Conservation (phyloP, 2,888 invertebrate species). For the Galerucella pusilla region DNA sequence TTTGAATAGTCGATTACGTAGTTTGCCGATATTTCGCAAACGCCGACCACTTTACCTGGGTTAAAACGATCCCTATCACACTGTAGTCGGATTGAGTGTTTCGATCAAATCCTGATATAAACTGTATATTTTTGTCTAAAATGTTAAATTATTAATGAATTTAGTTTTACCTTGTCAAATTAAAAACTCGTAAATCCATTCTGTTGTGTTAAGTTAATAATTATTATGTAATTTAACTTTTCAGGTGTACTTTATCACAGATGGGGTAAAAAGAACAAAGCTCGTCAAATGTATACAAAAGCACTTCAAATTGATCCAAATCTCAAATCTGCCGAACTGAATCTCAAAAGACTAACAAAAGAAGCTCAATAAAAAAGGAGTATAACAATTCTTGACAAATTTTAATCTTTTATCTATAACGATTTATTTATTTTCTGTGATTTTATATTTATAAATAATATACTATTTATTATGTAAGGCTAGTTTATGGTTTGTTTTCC, state of each 20-base stretch:
- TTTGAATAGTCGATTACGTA: no score
- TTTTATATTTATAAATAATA: constrained; percentile 16
- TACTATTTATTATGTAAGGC: neutral
- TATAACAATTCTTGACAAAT: neutral
- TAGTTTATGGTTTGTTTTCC: no score
- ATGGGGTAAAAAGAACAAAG: constrained; percentile 82
- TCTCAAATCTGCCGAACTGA: constrained; percentile 75
- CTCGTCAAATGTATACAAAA: constrained; percentile 78
- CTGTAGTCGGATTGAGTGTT: no score
- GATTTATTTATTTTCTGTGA: constrained; percentile 15
- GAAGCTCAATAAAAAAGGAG: constrained; percentile 40
- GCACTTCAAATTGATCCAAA: constrained; percentile 80
- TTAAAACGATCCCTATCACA: no score
- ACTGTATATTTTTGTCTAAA: no score
- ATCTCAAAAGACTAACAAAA: constrained; percentile 69
- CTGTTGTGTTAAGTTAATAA: no score
- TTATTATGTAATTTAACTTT: constrained; percentile 49
- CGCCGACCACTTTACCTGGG: no score
- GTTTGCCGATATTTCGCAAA: no score
- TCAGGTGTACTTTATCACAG: constrained; percentile 92
- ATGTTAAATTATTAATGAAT: no score
- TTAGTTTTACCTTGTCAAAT: no score
- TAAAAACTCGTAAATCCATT: no score
- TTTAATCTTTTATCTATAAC: neutral
- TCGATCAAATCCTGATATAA: no score